Conservation (phyloP, 2,113 vertebrate genomes). For the Erpornis zantholeuca region DNA sequence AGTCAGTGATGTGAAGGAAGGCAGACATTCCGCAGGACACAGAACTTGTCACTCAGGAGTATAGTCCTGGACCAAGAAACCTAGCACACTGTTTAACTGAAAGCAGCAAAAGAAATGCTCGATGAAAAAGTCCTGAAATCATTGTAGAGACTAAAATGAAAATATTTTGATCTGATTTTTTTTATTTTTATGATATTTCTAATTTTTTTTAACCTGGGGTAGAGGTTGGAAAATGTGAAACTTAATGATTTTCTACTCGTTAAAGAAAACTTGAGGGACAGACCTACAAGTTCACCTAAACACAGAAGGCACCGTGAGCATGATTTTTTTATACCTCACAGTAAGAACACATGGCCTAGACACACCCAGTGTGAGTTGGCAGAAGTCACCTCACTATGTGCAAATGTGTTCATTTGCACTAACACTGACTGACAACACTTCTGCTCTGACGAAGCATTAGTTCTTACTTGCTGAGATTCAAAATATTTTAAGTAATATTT, state of each 20-base stretch:
- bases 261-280: not conserved
- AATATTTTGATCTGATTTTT: not conserved
- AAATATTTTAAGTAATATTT: not conserved
- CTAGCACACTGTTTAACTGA: not conserved
- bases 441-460: not conserved
- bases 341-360: not conserved
- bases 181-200: not conserved
- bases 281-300: not conserved
- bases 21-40: not conserved
- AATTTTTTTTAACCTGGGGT: accelerated
- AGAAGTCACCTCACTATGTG: not conserved
- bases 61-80: not conserved
- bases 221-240: not conserved
- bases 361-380: not conserved
- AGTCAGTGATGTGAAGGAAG: not conserved
- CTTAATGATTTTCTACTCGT: not conserved
- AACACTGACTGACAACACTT: not conserved
- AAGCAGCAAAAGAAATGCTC: not conserved
- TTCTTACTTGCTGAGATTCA: not conserved
- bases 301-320: not conserved
- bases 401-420: too few relatives aligned
- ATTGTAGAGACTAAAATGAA: not conserved
- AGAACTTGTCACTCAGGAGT: not conserved
- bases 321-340: not conserved
- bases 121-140: not conserved